A percentile compares a stretch with the other conserved stretches of the same genome.
Conservation (phyloP, 2,888 invertebrate genomes). For the Andrena flavipes region DNA sequence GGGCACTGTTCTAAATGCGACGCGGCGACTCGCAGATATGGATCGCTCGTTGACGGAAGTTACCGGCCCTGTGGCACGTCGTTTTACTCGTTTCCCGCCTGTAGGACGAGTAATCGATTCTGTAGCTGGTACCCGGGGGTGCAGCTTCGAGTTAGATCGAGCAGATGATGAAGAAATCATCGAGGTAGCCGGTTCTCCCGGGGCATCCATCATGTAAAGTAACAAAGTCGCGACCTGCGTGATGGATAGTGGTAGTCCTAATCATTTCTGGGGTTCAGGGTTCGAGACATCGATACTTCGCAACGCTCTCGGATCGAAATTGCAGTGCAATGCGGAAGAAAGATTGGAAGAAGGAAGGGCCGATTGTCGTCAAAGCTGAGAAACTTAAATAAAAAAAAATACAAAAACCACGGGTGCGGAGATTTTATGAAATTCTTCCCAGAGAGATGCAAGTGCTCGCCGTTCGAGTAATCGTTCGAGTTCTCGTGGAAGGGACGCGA, state of each 20-base stretch:
- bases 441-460: background rate
- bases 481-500: constrained; percentile 7
- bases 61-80: no score
- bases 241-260: background rate
- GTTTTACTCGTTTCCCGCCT: background rate
- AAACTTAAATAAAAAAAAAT: no score
- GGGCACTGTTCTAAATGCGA: background rate
- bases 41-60: no score
- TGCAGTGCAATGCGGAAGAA: background rate
- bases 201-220: background rate
- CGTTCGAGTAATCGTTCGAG: background rate
- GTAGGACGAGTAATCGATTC: background rate
- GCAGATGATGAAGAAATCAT: background rate
- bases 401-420: no score
- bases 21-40: no score
- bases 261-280: background rate
- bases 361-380: no score
- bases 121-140: background rate
- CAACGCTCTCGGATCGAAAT: background rate
- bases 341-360: background rate
- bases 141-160: background rate
- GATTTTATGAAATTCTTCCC: background rate
- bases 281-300: background rate
- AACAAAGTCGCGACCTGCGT: no score
- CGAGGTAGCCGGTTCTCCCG: background rate